Base-by-base conservation (phyloP, 2,797 vertebrate species). In the Phataginus tricuspis region DNA sequence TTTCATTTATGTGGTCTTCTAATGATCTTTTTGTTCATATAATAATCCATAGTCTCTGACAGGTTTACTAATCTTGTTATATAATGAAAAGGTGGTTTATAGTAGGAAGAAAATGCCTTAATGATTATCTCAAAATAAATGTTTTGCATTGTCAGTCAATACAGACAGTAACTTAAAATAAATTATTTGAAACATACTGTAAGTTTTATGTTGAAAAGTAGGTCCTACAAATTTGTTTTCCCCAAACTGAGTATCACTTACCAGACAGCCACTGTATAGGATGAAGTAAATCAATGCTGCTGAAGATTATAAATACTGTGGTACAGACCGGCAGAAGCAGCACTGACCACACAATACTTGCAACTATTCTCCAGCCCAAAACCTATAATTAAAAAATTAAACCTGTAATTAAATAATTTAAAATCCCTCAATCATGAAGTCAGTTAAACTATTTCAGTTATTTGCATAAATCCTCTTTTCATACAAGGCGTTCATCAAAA, bases 291-390 rank as follows among this genome's bases (percentile, higher is more conserved):
- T 99, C 99, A 88, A 99, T 96, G 88, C 98, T 98, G 98, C 99
- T 99, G 75, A 99, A 97, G 69, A 99, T 53, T 7, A 99, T 95
- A 98, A 99, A 99, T 2, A 98, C 98, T 5, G 98, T 98, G 12
- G 99, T 99, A 96, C 98, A 99, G 53, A 99, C 3, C 8, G 99
- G 99, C 91, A 99, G 98, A 97, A 99, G 97, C 85, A 99, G 96
- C 87, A 99, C 98, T 6, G 99, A 99, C 99, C 99, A 99, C 29
- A 98, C 98, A 93, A 99, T 97, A 82, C 99, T 99, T 86, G 99
- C 98, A n/a, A 98, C 98, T 71, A 99, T 99, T 97, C 99, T 99
- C 99, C 99, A 99, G 94, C 98, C 99, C 64, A 99, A 98, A 77
- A 99, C 99, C 99, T 99, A 77, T 51, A 92, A 96, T 85, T 61